These are phyloP conservation scores for Idaea straminata DNA, from an alignment of 2,888 invertebrate genomes.

Conservation along the genomic window DNA sequence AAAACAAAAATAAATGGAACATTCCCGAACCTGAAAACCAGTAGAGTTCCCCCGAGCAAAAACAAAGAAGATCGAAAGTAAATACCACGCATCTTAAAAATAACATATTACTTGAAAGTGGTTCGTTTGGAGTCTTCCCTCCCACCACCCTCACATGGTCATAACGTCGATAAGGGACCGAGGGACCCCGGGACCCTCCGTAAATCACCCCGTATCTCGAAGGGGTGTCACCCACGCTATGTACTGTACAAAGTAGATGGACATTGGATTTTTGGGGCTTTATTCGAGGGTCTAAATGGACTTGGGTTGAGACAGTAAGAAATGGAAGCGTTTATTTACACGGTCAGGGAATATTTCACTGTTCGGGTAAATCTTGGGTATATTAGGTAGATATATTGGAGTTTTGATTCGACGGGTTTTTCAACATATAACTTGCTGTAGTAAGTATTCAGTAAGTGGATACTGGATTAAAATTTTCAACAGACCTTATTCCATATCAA, in stretches of 20 bases:
- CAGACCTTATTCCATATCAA: too few relatives aligned
- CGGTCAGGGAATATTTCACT: constrained; percentile 6
- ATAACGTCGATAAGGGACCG: constrained; percentile 79
- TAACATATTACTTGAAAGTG: constrained; percentile 73
- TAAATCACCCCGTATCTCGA: constrained; percentile 75
- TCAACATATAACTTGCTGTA: neutral
- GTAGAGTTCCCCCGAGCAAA: constrained; percentile 12
- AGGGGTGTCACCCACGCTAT: constrained; percentile 68
- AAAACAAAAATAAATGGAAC: constrained; percentile 14
- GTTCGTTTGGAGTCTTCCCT: constrained; percentile 49
- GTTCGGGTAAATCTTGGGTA: neutral
- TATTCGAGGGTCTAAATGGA: constrained; percentile 21
- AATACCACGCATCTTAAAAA: constrained; percentile 58
- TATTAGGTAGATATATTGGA: neutral
- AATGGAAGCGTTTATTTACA: constrained; percentile 4
- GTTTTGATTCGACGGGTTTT: neutral
- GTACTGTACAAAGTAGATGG: constrained; percentile 45
- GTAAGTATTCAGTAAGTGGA: neutral
- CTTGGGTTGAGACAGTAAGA: constrained; percentile 8
- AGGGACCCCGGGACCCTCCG: constrained; percentile 73
- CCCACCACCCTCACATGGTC: constrained; percentile 77
- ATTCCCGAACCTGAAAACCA: constrained; percentile 6
- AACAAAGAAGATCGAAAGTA: constrained; percentile 56
- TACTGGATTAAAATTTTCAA: neutral
- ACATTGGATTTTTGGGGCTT: constrained; percentile 44